Conservation (phyloP, 2,113 vertebrate species). For the Cebus imitator region DNA sequence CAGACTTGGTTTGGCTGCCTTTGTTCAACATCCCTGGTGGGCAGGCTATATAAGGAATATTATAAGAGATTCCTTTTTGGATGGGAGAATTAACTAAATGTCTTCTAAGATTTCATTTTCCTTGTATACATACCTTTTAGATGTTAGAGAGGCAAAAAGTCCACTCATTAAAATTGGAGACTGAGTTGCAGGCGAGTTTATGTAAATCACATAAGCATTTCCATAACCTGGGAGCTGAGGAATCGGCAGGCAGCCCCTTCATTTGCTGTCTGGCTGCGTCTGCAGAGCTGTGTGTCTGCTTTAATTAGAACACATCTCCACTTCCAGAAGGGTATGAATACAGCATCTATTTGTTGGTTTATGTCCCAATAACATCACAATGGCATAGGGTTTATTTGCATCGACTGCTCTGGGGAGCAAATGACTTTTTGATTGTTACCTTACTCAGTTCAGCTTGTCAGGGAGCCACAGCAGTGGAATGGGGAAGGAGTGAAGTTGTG, state of each 20-base stretch:
- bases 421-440: slow-evolving; percentile 53
- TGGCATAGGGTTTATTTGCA: slow-evolving; percentile 64
- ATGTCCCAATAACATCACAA: slow-evolving; percentile 62
- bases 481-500: background rate
- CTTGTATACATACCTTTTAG: background rate
- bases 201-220: background rate
- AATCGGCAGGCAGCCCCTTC: slow-evolving; percentile 30
- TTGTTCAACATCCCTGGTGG: background rate
- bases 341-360: slow-evolving; percentile 65
- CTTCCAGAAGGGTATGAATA: slow-evolving; percentile 51
- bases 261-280: slow-evolving; percentile 40
- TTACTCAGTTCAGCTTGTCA: background rate
- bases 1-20: background rate
- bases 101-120: background rate
- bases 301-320: slow-evolving; percentile 67
- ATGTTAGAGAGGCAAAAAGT: background rate
- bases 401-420: slow-evolving; percentile 15
- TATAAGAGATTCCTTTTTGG: background rate
- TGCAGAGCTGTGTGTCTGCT: slow-evolving; percentile 51
- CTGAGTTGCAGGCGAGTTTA: background rate
- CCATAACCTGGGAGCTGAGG: background rate
- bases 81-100: background rate
- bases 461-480: background rate
- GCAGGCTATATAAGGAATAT: background rate
- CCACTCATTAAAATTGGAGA: background rate